Conservation (phyloP, 1,140 invertebrate species). For the Magallana ariakensis region DNA sequence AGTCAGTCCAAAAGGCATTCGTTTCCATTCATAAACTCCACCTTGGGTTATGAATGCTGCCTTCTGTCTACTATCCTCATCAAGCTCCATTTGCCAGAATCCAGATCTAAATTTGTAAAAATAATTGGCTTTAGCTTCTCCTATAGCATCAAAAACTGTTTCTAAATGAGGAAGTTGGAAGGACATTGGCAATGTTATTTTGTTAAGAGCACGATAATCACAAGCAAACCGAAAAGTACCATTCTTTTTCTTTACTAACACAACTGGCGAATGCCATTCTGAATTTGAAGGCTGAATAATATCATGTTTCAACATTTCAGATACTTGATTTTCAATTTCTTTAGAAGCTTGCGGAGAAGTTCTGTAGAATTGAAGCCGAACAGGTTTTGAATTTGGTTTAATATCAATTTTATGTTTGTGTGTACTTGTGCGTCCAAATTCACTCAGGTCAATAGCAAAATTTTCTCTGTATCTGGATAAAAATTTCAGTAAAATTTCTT, state of each 20-base stretch:
- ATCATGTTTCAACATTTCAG: slow-evolving; percentile 51
- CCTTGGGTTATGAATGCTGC: background rate
- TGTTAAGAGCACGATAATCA: too few relatives aligned
- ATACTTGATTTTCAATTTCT: slow-evolving; percentile 48
- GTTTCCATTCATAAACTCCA: slow-evolving; percentile 1
- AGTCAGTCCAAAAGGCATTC: background rate
- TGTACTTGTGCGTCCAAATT: background rate
- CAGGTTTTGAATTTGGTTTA: slow-evolving; percentile 16
- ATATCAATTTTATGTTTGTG: slow-evolving; percentile 38
- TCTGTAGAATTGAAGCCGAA: slow-evolving; percentile 41
- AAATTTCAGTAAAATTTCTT: too few relatives aligned
- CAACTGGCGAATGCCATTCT: slow-evolving; percentile 48
- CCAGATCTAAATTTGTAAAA: slow-evolving; percentile 11
- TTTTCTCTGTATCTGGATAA: too few relatives aligned
- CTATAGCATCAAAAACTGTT: background rate
- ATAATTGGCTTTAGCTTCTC: background rate
- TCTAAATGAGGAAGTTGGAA: background rate
- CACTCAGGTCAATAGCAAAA: background rate
- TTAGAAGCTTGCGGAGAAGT: background rate
- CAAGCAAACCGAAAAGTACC: too few relatives aligned
- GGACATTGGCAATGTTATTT: too few relatives aligned
- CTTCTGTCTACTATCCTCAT: too few relatives aligned
- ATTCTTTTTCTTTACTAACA: slow-evolving; percentile 4
- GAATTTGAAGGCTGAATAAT: slow-evolving; percentile 50
- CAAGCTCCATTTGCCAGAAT: background rate